Conservation (phyloP, 1,140 invertebrate genomes). For the Heliconius eleuchia region DNA sequence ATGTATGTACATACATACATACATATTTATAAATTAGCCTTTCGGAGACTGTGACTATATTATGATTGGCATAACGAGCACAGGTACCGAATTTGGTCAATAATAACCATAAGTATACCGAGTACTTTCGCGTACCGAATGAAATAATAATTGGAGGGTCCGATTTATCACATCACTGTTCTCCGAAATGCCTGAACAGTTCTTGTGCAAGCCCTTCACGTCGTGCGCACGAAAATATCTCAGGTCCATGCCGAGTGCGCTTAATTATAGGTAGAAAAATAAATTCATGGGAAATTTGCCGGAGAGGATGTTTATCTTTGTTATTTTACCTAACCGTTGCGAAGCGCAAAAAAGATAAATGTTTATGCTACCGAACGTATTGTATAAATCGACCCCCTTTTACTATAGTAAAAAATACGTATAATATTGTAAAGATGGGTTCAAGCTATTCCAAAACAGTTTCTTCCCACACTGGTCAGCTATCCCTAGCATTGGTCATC, state of each 20-base stretch:
- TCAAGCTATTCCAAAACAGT: slow-evolving; percentile 59
- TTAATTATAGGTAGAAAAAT: slow-evolving; percentile 80
- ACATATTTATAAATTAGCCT: slow-evolving; percentile 28
- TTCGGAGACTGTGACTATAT: slow-evolving; percentile 43
- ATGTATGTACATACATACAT: slow-evolving; percentile 19
- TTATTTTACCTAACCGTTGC: slow-evolving; percentile 71
- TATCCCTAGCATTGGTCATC: slow-evolving; percentile 70
- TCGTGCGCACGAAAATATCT: slow-evolving; percentile 79
- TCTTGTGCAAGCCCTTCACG: slow-evolving; percentile 78
- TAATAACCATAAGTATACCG: slow-evolving; percentile 78
- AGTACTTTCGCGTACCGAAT: slow-evolving; percentile 78
- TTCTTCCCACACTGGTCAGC: slow-evolving; percentile 55
- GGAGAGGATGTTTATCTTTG: slow-evolving; percentile 62
- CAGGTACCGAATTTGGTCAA: slow-evolving; percentile 77
- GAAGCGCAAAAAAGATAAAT: slow-evolving; percentile 68
- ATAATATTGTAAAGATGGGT: slow-evolving; percentile 63
- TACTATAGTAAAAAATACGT: slow-evolving; percentile 55
- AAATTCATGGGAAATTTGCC: slow-evolving; percentile 73
- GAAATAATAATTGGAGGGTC: slow-evolving; percentile 80
- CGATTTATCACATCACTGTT: slow-evolving; percentile 80
- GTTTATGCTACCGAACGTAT: slow-evolving; percentile 50
- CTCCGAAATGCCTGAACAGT: slow-evolving; percentile 75
- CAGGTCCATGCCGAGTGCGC: slow-evolving; percentile 71
- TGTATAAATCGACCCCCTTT: slow-evolving; percentile 58
- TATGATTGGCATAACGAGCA: slow-evolving; percentile 77